Conservation (phyloP, 2,888 invertebrate genomes). For the Ornithoptera priamus region DNA sequence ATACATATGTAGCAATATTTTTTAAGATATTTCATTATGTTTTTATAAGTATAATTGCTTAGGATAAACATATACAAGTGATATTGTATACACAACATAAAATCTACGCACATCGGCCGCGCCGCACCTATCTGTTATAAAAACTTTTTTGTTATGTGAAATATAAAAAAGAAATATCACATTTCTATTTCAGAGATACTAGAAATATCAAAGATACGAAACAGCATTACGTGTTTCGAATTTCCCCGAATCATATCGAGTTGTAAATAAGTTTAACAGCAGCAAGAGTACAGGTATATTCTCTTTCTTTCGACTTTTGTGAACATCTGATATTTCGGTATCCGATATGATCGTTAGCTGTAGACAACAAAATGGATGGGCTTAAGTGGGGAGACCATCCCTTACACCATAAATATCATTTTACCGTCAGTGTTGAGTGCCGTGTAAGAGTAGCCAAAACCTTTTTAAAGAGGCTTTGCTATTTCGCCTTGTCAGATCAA, state of each 20-base stretch:
- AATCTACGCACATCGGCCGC: too few species aligned
- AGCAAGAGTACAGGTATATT: background rate
- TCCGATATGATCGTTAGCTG: background rate
- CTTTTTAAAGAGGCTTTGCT: background rate
- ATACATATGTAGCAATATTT: too few species aligned
- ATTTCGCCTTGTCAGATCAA: background rate
- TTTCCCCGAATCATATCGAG: slow-evolving; percentile 5
- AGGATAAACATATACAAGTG: too few species aligned
- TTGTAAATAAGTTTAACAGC: slow-evolving; percentile 8
- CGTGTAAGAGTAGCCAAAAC: background rate
- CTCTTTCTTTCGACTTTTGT: background rate
- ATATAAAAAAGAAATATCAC: background rate
- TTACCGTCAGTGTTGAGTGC: background rate
- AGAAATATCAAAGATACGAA: slow-evolving; percentile 7
- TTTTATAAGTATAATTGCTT: too few species aligned
- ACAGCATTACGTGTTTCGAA: slow-evolving; percentile 22
- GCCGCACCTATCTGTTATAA: background rate
- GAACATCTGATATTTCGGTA: background rate
- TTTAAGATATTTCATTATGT: too few species aligned
- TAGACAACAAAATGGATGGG: background rate
- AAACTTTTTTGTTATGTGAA: background rate
- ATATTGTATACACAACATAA: too few species aligned
- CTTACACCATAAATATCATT: background rate
- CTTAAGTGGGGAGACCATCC: background rate
- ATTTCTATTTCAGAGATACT: slow-evolving; percentile 18